Percentiles rank a stretch among this genome's conserved stretches.
Conservation (phyloP, 2,113 vertebrate genomes). For the Pedionomus torquatus region DNA sequence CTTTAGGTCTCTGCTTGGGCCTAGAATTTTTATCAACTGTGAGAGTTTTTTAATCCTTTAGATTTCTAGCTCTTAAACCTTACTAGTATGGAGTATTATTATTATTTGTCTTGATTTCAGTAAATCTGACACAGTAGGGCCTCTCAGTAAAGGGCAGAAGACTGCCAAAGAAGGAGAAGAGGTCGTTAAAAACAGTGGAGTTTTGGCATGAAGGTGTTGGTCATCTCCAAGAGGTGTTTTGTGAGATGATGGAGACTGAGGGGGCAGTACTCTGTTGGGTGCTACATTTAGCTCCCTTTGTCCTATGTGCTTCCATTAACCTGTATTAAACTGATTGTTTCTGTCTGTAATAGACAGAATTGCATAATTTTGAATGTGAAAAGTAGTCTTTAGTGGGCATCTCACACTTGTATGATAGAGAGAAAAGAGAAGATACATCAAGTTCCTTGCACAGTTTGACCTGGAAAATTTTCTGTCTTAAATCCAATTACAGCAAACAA, state of each 20-base stretch:
- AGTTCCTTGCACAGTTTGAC: neutral
- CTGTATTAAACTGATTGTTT: neutral
- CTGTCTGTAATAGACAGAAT: neutral
- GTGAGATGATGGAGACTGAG: neutral
- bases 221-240: neutral
- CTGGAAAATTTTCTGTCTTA: neutral
- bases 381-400: neutral
- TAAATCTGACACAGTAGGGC: neutral
- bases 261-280: neutral
- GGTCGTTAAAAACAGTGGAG: neutral
- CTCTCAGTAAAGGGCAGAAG: neutral
- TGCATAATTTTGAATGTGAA: neutral
- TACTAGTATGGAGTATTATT: neutral
- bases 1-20: neutral
- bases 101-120: neutral
- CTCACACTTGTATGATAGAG: neutral
- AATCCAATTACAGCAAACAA: neutral
- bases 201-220: neutral
- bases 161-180: neutral
- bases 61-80: neutral
- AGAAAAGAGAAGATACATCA: neutral
- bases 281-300: neutral
- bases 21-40: neutral
- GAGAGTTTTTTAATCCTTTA: neutral
- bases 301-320: neutral